Evolutionary conservation across 2,113 vertebrate genomes (phyloP), one percentile per base, ranked within the genome.

Genomic region (Lycocorax pyrrhopterus): DNA sequence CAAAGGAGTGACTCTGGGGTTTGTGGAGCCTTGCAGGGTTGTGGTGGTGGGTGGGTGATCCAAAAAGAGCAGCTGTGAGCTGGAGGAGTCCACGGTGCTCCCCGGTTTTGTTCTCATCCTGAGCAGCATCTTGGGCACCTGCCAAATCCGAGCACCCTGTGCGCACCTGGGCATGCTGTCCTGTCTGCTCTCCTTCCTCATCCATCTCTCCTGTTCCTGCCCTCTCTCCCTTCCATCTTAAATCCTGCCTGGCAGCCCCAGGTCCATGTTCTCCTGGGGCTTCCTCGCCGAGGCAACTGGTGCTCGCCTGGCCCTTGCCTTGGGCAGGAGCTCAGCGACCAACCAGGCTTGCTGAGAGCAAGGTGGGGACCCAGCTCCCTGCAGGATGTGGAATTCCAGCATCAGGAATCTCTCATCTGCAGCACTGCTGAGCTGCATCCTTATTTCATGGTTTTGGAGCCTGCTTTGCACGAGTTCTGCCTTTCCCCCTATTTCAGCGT

Each of bases 391-490:
- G 21, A 26, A 46, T 88, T 47, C 56, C 85, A 88, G 67, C 13
- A 0, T 0, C 1, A 9, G 64, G n/a, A 58, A 17, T 25, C 39
- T 44, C 74, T 66, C 17, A 8, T 15, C 64, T 37, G 51, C 74
- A 66, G 47, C 75, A 5, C 3, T 35, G 35, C 74, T 19, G 73
- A 60, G 33, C 37, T 58, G n/a, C 77, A 19, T n/a, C 77, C n/a
- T 67, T 43, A 4, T 72, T 55, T 41, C 25, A 3, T 2, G 60
- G 10, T 3, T 85, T 76, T 60, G 66, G 53, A 82, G 67, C 56
- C 75, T 47, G 2, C 49, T 76, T 73, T n/a, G n/a, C 37, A 0
- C 1, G 63, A 64, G 13, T 76, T 90, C 60, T 90, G 71, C 88
- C 60, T 80, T 58, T 23, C 30, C 64, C 44, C 33, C 8, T 33